Conservation (phyloP, 1,140 invertebrate species). For the Conus betulinus region DNA sequence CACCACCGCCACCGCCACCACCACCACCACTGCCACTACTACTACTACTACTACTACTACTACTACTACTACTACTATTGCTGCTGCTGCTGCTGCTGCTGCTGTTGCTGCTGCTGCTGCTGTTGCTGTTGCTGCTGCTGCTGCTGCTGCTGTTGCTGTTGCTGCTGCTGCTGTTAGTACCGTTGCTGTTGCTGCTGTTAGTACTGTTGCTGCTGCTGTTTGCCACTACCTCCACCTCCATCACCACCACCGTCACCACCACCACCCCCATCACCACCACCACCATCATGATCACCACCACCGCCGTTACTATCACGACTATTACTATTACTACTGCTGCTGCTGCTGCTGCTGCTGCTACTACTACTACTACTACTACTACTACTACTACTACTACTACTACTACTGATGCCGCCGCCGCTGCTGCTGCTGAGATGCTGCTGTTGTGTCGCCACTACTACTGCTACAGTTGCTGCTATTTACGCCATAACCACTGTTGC, state of each 20-base stretch:
- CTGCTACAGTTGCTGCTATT: neutral
- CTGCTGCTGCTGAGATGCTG: no score
- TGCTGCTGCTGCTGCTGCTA: constrained; percentile 14
- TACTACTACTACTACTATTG: constrained; percentile 18
- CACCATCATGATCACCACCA: neutral
- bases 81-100: constrained; percentile 14
- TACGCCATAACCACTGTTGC: neutral
- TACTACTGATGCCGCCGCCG: neutral
- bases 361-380: constrained; percentile 21
- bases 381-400: constrained; percentile 22
- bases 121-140: no score
- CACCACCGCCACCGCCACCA: neutral
- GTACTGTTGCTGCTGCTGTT: no score
- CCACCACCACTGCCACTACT: neutral
- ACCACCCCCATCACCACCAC: neutral
- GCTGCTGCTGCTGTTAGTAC: no score
- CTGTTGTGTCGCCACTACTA: no score
- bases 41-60: neutral
- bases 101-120: no score
- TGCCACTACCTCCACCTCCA: neutral
- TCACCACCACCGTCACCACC: neutral
- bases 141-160: neutral
- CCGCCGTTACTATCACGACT: constrained; percentile 4
- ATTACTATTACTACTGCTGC: constrained; percentile 13
- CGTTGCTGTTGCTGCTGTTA: no score